phyloP scores from a whole-genome alignment of 37 sponge, comb jelly and placozoan species.

The Dysidea cf. avara region DNA sequence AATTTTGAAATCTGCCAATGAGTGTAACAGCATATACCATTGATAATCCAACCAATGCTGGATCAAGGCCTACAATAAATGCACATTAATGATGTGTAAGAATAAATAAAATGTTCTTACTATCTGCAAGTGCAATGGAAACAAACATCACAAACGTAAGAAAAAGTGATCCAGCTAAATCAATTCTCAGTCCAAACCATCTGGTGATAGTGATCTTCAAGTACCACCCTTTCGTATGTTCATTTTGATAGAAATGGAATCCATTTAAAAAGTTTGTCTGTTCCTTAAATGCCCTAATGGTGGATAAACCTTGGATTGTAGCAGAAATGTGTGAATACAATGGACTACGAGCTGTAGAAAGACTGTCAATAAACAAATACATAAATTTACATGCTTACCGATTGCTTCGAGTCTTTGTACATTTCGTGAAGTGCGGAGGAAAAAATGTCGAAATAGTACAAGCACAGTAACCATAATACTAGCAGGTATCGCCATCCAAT shows the following conservation, averaged over 20 bases:
- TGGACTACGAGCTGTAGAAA: constrained; percentile 78
- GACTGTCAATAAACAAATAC: too few species aligned
- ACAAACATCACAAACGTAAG: constrained; percentile 51
- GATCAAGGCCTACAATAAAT: constrained; percentile 17
- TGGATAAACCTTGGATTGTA: constrained; percentile 75
- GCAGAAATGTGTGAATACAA: constrained; percentile 78
- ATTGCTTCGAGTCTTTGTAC: constrained; percentile 81
- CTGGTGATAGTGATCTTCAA: constrained; percentile 47
- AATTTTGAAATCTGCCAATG: constrained; percentile 72
- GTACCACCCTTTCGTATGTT: constrained; percentile 64
- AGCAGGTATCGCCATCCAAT: constrained; percentile 44
- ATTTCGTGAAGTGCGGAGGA: constrained; percentile 59
- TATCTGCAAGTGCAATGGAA: constrained; percentile 21
- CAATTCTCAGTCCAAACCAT: constrained; percentile 80
- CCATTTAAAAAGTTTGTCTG: constrained; percentile 7
- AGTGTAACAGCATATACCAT: constrained; percentile 67
- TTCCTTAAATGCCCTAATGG: constrained; percentile 58
- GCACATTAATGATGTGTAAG: too few species aligned
- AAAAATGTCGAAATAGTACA: constrained; percentile 49
- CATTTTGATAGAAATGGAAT: constrained; percentile 56
- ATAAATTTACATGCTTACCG: constrained; percentile 32
- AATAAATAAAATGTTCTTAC: not conserved
- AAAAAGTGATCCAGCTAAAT: constrained; percentile 40
- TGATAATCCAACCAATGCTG: constrained; percentile 66
- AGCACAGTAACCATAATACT: constrained; percentile 34